Evolutionary conservation across 2,113 vertebrate species (phyloP).

Genomic region (Cryptotis parvus): DNA sequence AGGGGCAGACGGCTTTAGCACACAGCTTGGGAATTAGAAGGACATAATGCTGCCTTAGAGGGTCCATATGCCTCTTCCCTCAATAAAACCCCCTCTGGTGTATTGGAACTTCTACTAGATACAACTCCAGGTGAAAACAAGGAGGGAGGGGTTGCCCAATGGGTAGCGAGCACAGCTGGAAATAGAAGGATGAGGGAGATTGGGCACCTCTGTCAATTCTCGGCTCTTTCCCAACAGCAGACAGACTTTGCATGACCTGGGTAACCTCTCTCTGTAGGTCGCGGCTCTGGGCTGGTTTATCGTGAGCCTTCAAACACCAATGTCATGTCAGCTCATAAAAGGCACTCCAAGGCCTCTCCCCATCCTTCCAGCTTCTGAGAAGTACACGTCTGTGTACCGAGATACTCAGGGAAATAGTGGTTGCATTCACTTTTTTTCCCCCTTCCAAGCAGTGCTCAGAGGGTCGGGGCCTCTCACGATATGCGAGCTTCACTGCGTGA

Average conservation of each 20-base stretch:
- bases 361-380: too few relatives aligned
- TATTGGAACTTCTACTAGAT: too few relatives aligned
- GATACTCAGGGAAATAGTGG: neutral
- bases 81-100: neutral
- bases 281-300: neutral
- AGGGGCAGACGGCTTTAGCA: too few relatives aligned
- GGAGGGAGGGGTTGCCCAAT: neutral
- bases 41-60: too few relatives aligned
- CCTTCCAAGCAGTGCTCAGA: too few relatives aligned
- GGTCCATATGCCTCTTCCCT: neutral
- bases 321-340: neutral
- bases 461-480: too few relatives aligned
- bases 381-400: neutral
- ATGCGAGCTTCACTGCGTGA: too few relatives aligned
- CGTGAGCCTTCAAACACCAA: neutral
- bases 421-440: too few relatives aligned
- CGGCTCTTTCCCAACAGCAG: neutral
- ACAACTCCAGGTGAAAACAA: neutral
- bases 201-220: neutral
- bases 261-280: neutral
- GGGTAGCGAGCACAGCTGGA: neutral
- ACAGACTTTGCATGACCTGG: neutral
- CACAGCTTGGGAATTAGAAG: neutral
- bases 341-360: too few relatives aligned
- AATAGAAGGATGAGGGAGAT: neutral